Conservation (phyloP, 2,888 invertebrate genomes). For the Archips crataeganus region DNA sequence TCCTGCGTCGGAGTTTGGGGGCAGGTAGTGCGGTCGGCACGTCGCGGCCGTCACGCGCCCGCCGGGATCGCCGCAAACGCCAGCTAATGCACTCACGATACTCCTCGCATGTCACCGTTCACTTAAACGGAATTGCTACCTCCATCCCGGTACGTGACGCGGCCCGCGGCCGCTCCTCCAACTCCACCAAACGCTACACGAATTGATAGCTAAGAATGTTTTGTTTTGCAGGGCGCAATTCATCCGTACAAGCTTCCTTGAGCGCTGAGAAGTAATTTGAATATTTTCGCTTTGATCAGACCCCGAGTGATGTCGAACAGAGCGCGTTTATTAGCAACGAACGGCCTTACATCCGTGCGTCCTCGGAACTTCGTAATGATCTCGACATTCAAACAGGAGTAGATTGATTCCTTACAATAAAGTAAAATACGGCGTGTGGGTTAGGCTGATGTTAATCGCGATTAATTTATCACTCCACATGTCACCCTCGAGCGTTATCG, state of each 20-base stretch:
- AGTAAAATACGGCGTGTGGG: conserved; percentile 37
- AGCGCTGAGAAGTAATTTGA: conserved; percentile 38
- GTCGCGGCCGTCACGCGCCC: conserved; percentile 1
- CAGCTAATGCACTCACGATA: conserved; percentile 55
- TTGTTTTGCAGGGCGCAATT: conserved; percentile 35
- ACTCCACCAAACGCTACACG: background rate
- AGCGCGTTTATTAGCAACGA: conserved; percentile 35
- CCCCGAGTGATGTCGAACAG: conserved; percentile 24
- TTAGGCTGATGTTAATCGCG: conserved; percentile 34
- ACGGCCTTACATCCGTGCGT: background rate
- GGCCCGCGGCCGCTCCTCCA: conserved; percentile 6
- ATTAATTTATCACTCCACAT: conserved; percentile 36
- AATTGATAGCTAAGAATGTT: background rate
- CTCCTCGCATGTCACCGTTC: conserved; percentile 57
- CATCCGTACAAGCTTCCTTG: conserved; percentile 39
- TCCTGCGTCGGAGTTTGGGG: background rate
- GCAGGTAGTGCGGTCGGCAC: background rate
- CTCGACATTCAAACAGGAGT: conserved; percentile 29
- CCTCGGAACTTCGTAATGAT: conserved; percentile 33
- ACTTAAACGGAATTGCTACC: conserved; percentile 49
- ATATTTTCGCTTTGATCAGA: conserved; percentile 41
- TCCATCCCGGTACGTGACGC: conserved; percentile 7
- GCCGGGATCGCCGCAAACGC: conserved; percentile 42
- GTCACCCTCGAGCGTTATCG: conserved; percentile 19
- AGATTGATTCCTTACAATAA: conserved; percentile 41